These are phyloP conservation scores for Palythoa grandis DNA, from an alignment of 92 coral and sea anemone species.

Conservation along the genomic window DNA sequence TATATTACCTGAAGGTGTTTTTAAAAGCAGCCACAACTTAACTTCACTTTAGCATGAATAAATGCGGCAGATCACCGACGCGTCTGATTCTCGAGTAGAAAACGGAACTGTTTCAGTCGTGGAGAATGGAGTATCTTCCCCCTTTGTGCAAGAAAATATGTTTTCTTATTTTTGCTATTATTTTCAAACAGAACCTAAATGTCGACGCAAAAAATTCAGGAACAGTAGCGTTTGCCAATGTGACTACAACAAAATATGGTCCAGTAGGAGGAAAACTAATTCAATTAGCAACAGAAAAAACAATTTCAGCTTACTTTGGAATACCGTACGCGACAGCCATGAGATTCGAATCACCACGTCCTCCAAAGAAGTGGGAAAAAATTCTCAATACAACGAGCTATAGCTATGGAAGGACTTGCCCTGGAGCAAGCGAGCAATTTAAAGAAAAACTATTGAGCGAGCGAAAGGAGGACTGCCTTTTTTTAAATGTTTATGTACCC, in stretches of 20 bases:
- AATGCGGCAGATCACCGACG: too few species aligned
- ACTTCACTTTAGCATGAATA: background rate
- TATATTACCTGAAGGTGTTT: background rate
- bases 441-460: background rate
- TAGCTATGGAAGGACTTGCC: background rate
- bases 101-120: background rate
- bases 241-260: background rate
- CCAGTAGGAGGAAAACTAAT: background rate
- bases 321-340: conserved; percentile 7
- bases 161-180: background rate
- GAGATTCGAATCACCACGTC: conserved; percentile 11
- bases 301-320: background rate
- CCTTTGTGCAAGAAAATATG: background rate
- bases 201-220: background rate
- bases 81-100: background rate
- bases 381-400: background rate
- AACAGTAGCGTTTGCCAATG: background rate
- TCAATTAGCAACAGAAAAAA: background rate
- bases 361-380: background rate
- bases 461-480: background rate
- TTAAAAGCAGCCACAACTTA: background rate
- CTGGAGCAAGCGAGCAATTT: background rate
- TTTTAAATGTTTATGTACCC: background rate
- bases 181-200: background rate
- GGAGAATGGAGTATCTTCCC: background rate